Percentiles rank a stretch among this genome's conserved stretches.
Evolutionary conservation across 2,888 invertebrate species (phyloP).

Genomic region (Drosophila barbarae): DNA sequence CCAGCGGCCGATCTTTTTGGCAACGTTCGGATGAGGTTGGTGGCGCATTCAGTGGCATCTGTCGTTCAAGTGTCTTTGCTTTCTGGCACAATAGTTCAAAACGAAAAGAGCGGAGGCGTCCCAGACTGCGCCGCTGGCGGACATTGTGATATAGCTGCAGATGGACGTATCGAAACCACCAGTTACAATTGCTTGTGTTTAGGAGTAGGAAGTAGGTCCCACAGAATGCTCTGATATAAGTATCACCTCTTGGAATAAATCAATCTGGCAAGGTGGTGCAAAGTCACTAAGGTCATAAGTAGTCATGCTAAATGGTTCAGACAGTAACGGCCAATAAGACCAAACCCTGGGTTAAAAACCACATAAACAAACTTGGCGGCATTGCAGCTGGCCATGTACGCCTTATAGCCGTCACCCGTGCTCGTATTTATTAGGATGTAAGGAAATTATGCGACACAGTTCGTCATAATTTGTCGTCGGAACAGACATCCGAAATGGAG

Average conservation of each 20-base stretch:
- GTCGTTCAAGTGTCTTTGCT: slow-evolving; percentile 55
- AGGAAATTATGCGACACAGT: slow-evolving; percentile 54
- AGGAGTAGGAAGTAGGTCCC: not conserved
- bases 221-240: not conserved
- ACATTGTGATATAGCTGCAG: slow-evolving; percentile 9
- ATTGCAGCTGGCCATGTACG: slow-evolving; percentile 34
- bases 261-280: not conserved
- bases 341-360: slow-evolving; percentile 59
- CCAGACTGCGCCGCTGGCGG: slow-evolving; percentile 17
- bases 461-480: slow-evolving; percentile 66
- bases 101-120: slow-evolving; percentile 41
- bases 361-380: slow-evolving; percentile 51
- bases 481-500: slow-evolving; percentile 9
- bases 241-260: not conserved
- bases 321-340: slow-evolving; percentile 42
- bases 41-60: slow-evolving; percentile 51
- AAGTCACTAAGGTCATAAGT: slow-evolving; percentile 13
- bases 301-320: slow-evolving; percentile 27
- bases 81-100: slow-evolving; percentile 64
- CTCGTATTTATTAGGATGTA: slow-evolving; percentile 13
- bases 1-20: slow-evolving; percentile 52
- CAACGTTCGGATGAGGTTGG: slow-evolving; percentile 42
- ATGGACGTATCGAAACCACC: not conserved
- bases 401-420: slow-evolving; percentile 3
- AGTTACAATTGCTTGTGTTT: not conserved